Evolutionary conservation across 2,888 invertebrate genomes (phyloP), one percentile per base, ranked within the genome.

Genomic region (Seladonia tumulorum): DNA sequence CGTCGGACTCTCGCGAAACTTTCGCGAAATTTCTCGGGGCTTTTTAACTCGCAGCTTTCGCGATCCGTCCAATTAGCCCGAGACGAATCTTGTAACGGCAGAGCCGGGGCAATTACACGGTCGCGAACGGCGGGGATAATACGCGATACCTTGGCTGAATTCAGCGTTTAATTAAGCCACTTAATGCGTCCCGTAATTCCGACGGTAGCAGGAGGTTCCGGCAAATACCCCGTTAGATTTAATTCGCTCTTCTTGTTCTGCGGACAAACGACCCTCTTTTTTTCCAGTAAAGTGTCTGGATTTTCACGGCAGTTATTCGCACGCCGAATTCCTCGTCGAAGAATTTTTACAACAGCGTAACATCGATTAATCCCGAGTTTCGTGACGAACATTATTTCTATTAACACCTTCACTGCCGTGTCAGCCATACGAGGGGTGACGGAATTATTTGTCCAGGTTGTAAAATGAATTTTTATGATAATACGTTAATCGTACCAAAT

Each of bases 101-200:
- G 7, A 39, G n/a, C n/a, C n/a, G 53, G 18, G 25, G 47, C 39
- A 71, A 81, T 72, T 78, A 42, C 49, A 49, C 63, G 70, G 60
- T 78, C 71, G 71, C 49, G 47, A 78, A 72, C 39, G 42, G 47
- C 47, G 81, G 35, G 47, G 76, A 83, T 83, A 83, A 83, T 72
- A 60, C 60, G 49, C 76, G 81, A 81, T 73, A 82, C 63, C 85
- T 72, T 22, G 35, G 45, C 5, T 72, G 74, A 85, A 85, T 76
- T 70, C 72, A 47, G 72, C 71, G 79, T 88, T 88, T 85, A 88
- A 88, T 88, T 85, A 88, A 88, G 84, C 57, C 63, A 73, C 78
- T 88, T 71, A 78, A 82, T 85, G 72, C 73, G 35, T 35, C 35
- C 77, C 45, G 77, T 80, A 85, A 76, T 77, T 76, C 39, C 79